Evolutionary conservation across 2,888 invertebrate genomes (phyloP).

Genomic region (Polyommatus icarus): DNA sequence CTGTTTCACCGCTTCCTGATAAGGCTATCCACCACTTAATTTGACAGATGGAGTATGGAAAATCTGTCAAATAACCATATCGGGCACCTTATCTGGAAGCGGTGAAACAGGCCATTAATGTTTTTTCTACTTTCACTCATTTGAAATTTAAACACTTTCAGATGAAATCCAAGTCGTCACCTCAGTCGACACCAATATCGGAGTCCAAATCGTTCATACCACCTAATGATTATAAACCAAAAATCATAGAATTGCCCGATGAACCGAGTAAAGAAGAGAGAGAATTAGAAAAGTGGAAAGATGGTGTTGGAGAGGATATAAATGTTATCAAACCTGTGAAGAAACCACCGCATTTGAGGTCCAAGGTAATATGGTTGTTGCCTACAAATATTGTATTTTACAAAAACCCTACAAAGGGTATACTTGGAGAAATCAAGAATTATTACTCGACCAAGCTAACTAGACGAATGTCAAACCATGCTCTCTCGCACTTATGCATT

Average conservation of each 20-base stretch:
- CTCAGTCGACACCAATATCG: slow-evolving; percentile 53
- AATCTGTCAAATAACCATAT: too few relatives aligned
- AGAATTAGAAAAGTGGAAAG: slow-evolving; percentile 56
- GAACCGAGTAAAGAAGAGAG: slow-evolving; percentile 43
- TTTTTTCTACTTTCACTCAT: too few relatives aligned
- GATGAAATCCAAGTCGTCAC: slow-evolving; percentile 72
- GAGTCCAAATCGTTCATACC: slow-evolving; percentile 49
- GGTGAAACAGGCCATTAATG: too few relatives aligned
- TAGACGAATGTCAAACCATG: too few relatives aligned
- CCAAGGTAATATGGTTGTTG: slow-evolving; percentile 70
- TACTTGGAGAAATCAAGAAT: too few relatives aligned
- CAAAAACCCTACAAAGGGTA: too few relatives aligned
- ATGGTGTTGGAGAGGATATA: slow-evolving; percentile 64
- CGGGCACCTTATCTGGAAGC: too few relatives aligned
- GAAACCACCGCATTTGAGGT: slow-evolving; percentile 83
- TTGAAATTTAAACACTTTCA: slow-evolving; percentile 44
- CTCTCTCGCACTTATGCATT: too few relatives aligned
- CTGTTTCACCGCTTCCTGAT: too few relatives aligned
- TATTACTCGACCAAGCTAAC: too few relatives aligned
- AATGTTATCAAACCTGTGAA: slow-evolving; percentile 73
- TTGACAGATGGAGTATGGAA: too few relatives aligned
- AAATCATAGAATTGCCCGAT: slow-evolving; percentile 55
- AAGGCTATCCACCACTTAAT: too few relatives aligned
- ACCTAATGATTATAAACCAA: slow-evolving; percentile 47
- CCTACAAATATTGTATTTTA: background rate